A percentile compares a stretch with the other conserved stretches of the same genome.
phyloP scores from a whole-genome alignment of 2,797 vertebrate genomes.

The Helicolenus hilgendorfi region DNA sequence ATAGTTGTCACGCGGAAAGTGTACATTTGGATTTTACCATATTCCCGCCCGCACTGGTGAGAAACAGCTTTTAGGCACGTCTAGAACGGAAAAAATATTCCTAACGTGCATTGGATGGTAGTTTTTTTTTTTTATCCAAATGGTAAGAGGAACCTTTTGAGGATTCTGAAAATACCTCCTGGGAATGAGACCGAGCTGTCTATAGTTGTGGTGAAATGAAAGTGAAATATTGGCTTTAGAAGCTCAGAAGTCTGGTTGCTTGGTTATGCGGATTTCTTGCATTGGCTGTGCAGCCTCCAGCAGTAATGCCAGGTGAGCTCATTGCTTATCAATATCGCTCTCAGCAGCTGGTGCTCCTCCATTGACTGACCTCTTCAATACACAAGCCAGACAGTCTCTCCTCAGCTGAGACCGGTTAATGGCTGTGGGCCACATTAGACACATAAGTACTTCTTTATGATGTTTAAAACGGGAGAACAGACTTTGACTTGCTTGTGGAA shows the following conservation, averaged over 20 bases:
- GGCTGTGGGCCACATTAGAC: constrained; percentile 25
- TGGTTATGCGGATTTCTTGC: background rate
- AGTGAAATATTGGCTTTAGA: background rate
- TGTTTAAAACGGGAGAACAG: constrained; percentile 28
- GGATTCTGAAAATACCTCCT: background rate
- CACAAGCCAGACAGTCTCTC: constrained; percentile 27
- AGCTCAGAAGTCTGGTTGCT: background rate
- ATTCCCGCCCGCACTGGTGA: no score
- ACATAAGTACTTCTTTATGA: constrained; percentile 46
- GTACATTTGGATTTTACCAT: no score
- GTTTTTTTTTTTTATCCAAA: background rate
- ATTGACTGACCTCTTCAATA: constrained; percentile 45
- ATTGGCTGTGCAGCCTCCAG: background rate
- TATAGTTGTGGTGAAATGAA: background rate
- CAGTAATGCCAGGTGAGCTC: constrained; percentile 22
- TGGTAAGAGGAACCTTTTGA: background rate
- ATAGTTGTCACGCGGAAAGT: no score
- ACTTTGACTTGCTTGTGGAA: background rate
- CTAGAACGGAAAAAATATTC: background rate
- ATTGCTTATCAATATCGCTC: constrained; percentile 50
- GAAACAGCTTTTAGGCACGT: background rate
- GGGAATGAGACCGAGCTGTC: background rate
- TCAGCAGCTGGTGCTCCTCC: constrained; percentile 34
- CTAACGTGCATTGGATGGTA: background rate
- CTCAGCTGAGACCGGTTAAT: constrained; percentile 25